A percentile compares a stretch with the other conserved stretches of the same genome.
Conservation (phyloP, 2,888 invertebrate genomes). For the Zele albiditarsus region DNA sequence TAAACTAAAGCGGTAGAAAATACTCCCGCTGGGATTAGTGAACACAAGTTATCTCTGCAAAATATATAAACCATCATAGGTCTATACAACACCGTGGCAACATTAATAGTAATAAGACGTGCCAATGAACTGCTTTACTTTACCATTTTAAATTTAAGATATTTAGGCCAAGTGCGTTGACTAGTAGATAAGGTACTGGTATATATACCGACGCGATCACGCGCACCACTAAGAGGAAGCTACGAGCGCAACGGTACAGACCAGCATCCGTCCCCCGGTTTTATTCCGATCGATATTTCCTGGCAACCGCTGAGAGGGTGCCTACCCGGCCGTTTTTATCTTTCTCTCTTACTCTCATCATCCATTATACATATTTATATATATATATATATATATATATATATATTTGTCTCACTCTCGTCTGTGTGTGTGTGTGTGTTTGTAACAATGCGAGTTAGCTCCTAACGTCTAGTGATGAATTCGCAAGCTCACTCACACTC, state of each 20-base stretch:
- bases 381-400: background rate
- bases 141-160: slow-evolving; percentile 55
- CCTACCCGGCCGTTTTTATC: slow-evolving; percentile 53
- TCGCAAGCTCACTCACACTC: slow-evolving; percentile 47
- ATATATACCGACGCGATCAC: slow-evolving; percentile 22
- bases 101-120: background rate
- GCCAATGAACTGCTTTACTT: background rate
- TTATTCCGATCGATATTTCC: slow-evolving; percentile 69
- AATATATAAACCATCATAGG: background rate
- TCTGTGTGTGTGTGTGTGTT: slow-evolving; percentile 67
- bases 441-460: slow-evolving; percentile 68
- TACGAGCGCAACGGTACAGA: slow-evolving; percentile 52
- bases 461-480: slow-evolving; percentile 59
- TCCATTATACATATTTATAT: background rate
- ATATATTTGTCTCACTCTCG: slow-evolving; percentile 12
- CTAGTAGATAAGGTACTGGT: slow-evolving; percentile 34
- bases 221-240: slow-evolving; percentile 38
- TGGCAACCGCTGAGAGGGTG: slow-evolving; percentile 70
- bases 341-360: slow-evolving; percentile 30
- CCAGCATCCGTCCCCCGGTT: slow-evolving; percentile 67
- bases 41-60: background rate
- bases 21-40: background rate
- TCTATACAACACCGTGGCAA: background rate
- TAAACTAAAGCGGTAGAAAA: slow-evolving; percentile 10
- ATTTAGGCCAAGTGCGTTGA: slow-evolving; percentile 54